phyloP scores from a whole-genome alignment of 2,797 vertebrate species.

The Thalassophryne amazonica region DNA sequence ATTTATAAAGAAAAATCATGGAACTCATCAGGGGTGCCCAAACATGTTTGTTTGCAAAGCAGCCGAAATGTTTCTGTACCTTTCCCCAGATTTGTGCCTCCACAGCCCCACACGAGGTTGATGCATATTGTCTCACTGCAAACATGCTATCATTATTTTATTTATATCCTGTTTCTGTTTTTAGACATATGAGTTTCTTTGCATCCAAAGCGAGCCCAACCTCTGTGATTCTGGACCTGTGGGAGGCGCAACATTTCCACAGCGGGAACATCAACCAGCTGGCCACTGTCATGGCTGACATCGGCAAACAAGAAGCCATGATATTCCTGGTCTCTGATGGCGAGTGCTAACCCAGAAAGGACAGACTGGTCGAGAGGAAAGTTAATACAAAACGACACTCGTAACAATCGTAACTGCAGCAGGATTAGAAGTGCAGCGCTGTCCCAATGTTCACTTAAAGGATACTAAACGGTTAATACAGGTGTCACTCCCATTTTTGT shows the following conservation, averaged over 20 bases:
- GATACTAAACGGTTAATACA: constrained; percentile 49
- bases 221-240: constrained; percentile 96
- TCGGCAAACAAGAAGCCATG: constrained; percentile 95
- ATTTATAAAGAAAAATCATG: too few relatives aligned
- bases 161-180: background rate
- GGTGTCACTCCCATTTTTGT: constrained; percentile 33
- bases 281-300: constrained; percentile 93
- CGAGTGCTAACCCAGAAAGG: constrained; percentile 85
- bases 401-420: constrained; percentile 30
- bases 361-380: constrained; percentile 47
- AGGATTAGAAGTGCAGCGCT: constrained; percentile 36
- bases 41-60: too few relatives aligned
- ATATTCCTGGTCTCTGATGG: constrained; percentile 96
- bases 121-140: constrained; percentile 10
- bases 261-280: constrained; percentile 97
- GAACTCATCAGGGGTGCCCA: too few relatives aligned
- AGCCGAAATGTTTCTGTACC: too few relatives aligned
- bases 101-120: too few relatives aligned
- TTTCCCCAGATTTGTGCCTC: too few relatives aligned
- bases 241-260: constrained; percentile 97
- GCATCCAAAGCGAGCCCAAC: constrained; percentile 96
- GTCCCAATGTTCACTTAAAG: constrained; percentile 32
- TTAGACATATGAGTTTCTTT: constrained; percentile 97
- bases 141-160: background rate
- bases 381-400: constrained; percentile 23